Evolutionary conservation across 2,113 vertebrate genomes (phyloP).

Genomic region (Nothoprocta pentlandii): DNA sequence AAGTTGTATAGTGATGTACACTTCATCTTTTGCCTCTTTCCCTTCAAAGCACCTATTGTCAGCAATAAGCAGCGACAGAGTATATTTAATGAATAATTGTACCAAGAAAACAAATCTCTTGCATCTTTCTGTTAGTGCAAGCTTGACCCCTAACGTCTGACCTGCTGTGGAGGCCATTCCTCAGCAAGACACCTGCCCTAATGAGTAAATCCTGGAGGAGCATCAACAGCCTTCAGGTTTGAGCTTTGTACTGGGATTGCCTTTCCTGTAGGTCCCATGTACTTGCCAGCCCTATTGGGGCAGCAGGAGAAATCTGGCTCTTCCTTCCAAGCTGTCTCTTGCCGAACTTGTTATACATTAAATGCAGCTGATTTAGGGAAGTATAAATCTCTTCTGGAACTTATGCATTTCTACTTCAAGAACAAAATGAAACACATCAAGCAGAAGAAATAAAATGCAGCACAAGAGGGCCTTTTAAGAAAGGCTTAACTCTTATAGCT

Average conservation of each 20-base stretch:
- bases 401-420: background rate
- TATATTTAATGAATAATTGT: background rate
- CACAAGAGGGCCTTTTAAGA: background rate
- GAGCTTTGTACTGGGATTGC: background rate
- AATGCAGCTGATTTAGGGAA: background rate
- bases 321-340: background rate
- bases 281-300: background rate
- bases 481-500: background rate
- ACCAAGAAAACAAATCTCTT: slow-evolving; percentile 7
- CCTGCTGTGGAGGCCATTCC: background rate
- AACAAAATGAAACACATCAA: background rate
- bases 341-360: background rate
- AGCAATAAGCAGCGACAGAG: background rate
- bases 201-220: slow-evolving; percentile 23
- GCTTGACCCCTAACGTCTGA: slow-evolving; percentile 7
- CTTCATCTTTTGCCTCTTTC: too few relatives aligned
- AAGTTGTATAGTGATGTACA: background rate
- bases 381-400: background rate
- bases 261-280: background rate
- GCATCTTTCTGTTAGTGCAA: background rate
- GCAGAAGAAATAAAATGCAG: background rate
- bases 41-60: background rate
- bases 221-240: slow-evolving; percentile 33
- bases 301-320: background rate
- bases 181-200: background rate